phyloP scores from a whole-genome alignment of 2,797 vertebrate species.

The Bufotes viridis region DNA sequence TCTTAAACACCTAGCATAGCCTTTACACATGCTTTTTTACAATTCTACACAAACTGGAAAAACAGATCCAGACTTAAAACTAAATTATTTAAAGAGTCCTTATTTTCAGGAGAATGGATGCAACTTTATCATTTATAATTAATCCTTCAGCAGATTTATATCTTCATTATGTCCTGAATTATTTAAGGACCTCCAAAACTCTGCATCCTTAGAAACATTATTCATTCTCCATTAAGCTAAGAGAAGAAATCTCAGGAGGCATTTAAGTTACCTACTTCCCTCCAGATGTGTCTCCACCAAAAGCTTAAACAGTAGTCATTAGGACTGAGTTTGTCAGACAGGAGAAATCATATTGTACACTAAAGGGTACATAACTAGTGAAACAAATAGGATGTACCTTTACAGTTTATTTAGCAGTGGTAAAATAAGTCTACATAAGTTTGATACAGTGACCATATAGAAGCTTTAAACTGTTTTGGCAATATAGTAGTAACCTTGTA shows the following conservation, averaged over 20 bases:
- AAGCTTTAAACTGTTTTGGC: neutral
- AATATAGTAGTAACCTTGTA: neutral
- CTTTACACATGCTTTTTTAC: neutral
- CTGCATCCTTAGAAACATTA: constrained; percentile 31
- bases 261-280: neutral
- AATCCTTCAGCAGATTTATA: constrained; percentile 46
- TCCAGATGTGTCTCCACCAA: constrained; percentile 22
- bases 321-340: neutral
- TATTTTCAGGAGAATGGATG: constrained; percentile 45
- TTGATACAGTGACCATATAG: neutral
- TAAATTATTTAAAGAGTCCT: constrained; percentile 49
- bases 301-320: constrained; percentile 23
- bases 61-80: constrained; percentile 21
- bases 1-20: no score
- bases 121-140: constrained; percentile 50
- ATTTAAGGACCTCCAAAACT: constrained; percentile 49
- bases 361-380: neutral
- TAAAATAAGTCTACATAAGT: neutral
- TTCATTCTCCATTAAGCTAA: constrained; percentile 34
- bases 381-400: neutral
- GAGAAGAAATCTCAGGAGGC: neutral
- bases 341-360: neutral
- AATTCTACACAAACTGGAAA: neutral
- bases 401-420: neutral
- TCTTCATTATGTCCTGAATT: constrained; percentile 53